phyloP scores from a whole-genome alignment of 2,113 vertebrate genomes.

The Cyrtonyx montezumae region DNA sequence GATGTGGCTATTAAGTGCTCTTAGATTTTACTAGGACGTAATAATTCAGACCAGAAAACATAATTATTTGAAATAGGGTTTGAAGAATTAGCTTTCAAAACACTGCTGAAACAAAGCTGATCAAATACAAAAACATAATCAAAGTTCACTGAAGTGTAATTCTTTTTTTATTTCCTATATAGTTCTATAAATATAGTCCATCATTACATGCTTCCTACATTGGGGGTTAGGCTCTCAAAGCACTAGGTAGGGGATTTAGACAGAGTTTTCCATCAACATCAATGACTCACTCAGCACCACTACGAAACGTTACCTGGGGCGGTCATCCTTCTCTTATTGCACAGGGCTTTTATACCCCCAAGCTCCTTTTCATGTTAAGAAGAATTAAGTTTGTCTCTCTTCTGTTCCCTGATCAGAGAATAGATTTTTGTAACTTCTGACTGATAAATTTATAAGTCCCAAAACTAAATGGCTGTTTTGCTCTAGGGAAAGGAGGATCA shows the following conservation, averaged over 20 bases:
- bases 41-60: not conserved
- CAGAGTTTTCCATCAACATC: slow-evolving; percentile 23
- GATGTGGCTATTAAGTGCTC: not conserved
- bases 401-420: slow-evolving; percentile 55
- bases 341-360: not conserved
- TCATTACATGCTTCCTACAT: not conserved
- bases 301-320: slow-evolving; percentile 22
- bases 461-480: slow-evolving; percentile 67
- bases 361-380: not conserved
- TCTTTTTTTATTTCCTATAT: not conserved
- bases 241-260: not conserved
- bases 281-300: slow-evolving; percentile 35
- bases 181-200: not conserved
- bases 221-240: not conserved
- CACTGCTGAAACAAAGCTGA: not conserved
- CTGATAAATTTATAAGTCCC: slow-evolving; percentile 55
- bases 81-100: not conserved
- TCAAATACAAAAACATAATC: not conserved
- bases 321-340: slow-evolving; percentile 1
- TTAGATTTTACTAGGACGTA: not conserved
- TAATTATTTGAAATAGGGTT: not conserved
- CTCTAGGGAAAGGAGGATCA: slow-evolving; percentile 72
- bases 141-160: not conserved
- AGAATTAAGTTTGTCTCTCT: slow-evolving; percentile 50
- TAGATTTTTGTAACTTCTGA: slow-evolving; percentile 11